Conservation (phyloP, 1,140 invertebrate species). For the Notospermus geniculatus region DNA sequence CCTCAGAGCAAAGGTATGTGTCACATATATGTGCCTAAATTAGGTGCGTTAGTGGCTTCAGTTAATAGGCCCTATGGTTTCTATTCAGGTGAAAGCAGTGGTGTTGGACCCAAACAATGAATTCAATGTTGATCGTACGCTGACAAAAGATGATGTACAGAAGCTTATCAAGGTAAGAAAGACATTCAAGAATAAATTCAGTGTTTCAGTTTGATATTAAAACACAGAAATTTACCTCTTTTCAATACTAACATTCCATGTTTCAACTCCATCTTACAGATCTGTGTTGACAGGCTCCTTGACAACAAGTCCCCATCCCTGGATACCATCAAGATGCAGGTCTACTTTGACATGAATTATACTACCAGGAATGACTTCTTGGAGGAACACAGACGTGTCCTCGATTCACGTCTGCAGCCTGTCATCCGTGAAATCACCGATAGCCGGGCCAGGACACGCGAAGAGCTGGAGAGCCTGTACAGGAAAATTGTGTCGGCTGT, state of each 20-base stretch:
- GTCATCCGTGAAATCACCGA: slow-evolving; percentile 56
- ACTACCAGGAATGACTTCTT: slow-evolving; percentile 60
- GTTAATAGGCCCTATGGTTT: too few species aligned
- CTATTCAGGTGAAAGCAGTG: slow-evolving; percentile 54
- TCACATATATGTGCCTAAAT: too few species aligned
- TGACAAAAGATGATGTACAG: slow-evolving; percentile 58
- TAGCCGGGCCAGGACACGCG: slow-evolving; percentile 52
- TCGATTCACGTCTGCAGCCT: slow-evolving; percentile 54
- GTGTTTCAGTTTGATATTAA: too few species aligned
- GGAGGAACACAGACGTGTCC: slow-evolving; percentile 55
- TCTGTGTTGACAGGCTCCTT: slow-evolving; percentile 55
- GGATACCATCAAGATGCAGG: slow-evolving; percentile 65
- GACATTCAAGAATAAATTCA: too few species aligned
- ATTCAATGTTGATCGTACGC: slow-evolving; percentile 55
- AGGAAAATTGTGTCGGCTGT: slow-evolving; percentile 57
- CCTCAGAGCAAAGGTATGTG: too few species aligned
- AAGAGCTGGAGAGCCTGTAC: slow-evolving; percentile 56
- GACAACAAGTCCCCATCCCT: slow-evolving; percentile 51
- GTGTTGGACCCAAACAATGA: slow-evolving; percentile 56
- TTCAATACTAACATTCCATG: too few species aligned
- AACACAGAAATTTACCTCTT: too few species aligned
- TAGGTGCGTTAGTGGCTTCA: too few species aligned
- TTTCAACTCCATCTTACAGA: slow-evolving; percentile 31
- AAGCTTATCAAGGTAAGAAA: slow-evolving; percentile 54
- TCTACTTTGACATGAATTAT: slow-evolving; percentile 69